Percentiles rank a stretch among this genome's conserved stretches.
These are phyloP conservation scores for Rhodeus uyekii DNA, from an alignment of 2,797 vertebrate species.

Conservation along the genomic window DNA sequence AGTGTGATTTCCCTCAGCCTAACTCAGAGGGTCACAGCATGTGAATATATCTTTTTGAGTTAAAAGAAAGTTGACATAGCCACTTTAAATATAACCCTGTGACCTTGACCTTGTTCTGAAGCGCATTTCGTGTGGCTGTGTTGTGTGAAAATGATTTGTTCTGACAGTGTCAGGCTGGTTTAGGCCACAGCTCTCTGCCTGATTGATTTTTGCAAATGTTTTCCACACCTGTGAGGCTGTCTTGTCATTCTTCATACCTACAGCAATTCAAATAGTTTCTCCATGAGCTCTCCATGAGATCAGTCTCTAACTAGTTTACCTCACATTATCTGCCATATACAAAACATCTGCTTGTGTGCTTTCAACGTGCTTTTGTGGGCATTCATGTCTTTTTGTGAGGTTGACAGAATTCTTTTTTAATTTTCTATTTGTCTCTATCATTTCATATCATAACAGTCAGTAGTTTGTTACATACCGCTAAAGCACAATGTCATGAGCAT, in stretches of 20 bases:
- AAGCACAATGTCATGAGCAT: not conserved
- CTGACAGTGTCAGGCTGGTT: slow-evolving; percentile 29
- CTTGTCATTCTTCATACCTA: not conserved
- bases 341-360: not conserved
- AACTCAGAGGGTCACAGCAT: not conserved
- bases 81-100: not conserved
- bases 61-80: slow-evolving; percentile 1
- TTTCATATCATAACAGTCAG: not conserved
- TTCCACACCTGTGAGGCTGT: slow-evolving; percentile 31
- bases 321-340: not conserved
- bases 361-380: not conserved
- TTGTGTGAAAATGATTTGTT: slow-evolving; percentile 24
- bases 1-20: not conserved
- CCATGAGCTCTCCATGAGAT: not conserved
- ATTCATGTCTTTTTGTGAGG: not conserved
- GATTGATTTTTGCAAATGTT: slow-evolving; percentile 8
- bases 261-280: not conserved
- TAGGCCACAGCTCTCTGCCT: slow-evolving; percentile 20
- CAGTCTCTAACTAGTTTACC: not conserved
- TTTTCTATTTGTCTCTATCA: not conserved
- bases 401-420: not conserved
- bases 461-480: not conserved
- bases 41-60: not conserved
- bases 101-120: slow-evolving; percentile 14
- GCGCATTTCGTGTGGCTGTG: not conserved